Conservation (phyloP, 2,113 vertebrate species). For the Equus quagga region DNA sequence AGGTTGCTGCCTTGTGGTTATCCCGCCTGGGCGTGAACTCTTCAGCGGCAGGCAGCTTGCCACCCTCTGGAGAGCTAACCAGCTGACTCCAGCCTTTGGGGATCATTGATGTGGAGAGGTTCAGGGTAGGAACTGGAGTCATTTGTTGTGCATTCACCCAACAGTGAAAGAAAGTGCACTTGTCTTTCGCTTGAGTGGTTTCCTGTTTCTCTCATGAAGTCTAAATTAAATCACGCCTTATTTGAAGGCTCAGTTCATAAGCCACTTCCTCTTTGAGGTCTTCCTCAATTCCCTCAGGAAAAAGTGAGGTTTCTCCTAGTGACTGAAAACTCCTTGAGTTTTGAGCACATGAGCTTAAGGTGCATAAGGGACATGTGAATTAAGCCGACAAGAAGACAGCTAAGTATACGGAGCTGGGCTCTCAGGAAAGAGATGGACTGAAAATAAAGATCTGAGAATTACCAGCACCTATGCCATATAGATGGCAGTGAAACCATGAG, state of each 20-base stretch:
- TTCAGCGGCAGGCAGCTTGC: background rate
- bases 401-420: background rate
- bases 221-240: background rate
- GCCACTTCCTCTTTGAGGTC: background rate
- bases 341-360: background rate
- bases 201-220: background rate
- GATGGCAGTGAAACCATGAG: background rate
- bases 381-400: background rate
- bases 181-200: background rate
- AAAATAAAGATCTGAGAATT: conserved; percentile 20
- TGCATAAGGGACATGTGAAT: background rate
- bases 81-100: background rate
- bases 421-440: background rate
- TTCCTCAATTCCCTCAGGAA: background rate
- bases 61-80: background rate
- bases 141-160: background rate
- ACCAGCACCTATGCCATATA: background rate
- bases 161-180: background rate
- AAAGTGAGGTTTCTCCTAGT: background rate
- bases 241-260: background rate
- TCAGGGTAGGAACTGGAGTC: background rate
- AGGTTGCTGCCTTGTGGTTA: background rate
- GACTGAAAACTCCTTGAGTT: background rate
- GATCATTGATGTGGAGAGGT: background rate
- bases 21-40: background rate